Evolutionary conservation across 2,888 invertebrate genomes (phyloP), one percentile per base, ranked within the genome.

Genomic region (Nebria brevicollis): DNA sequence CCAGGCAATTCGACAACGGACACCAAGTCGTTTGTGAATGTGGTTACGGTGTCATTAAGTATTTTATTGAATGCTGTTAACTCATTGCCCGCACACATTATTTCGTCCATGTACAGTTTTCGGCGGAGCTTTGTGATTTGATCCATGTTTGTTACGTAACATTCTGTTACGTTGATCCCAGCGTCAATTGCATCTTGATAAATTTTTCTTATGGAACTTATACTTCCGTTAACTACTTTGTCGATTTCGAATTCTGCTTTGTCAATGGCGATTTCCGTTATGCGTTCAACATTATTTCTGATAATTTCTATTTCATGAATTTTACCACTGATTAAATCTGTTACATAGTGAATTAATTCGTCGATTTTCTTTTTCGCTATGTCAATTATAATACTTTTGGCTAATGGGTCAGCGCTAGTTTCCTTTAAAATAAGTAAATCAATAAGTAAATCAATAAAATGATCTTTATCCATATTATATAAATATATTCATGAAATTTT

Each of bases 1-100:
- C 65, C 42, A 1, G 78, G 78, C n/a, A 78, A 72, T 7, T 15
- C 65, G 11, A 8, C 73, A 13, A 78, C 64, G 41, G 64, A 3
- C n/a, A 41, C 8, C 41, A 78, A 42, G 20, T 78, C 78, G n/a
- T 73, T 25, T 8, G 64, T 73, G 42, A 78, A 78, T 20, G 34
- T 78, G 41, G 34, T n/a, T 11, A 78, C 73, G 5, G 78, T 65
- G 11, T 5, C 70, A 25, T 70, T 34, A 1, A 70, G 25, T 25
- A 70, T 70, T 26, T 70, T 6, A 26, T 25, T 70, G 15, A 73
- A 41, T 1, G 41, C 73, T 34, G 42, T 41, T 20, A 73, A 41
- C 42, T 42, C 41, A 73, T 73, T 73, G 1, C 34, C 73, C 15
- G 43, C 73, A 41, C 73, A 73, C 43, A 43, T 73, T 7, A 73